Conservation (phyloP, 2,797 vertebrate species). For the Pangasius djambal region DNA sequence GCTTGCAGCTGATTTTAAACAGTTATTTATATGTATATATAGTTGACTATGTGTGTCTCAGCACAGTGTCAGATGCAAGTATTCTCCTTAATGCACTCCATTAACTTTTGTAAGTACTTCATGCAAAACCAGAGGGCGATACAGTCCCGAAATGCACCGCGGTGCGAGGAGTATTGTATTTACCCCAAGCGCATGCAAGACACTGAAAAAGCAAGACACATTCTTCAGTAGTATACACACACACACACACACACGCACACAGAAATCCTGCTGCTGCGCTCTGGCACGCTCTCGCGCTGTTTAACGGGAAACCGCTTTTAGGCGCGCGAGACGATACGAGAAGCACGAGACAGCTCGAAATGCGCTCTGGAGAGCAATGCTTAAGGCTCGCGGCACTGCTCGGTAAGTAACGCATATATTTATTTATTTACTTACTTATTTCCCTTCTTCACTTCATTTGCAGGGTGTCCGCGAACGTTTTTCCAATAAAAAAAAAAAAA, state of each 20-base stretch:
- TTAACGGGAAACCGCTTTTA: neutral
- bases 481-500: neutral
- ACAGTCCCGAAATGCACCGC: neutral
- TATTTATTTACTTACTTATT: neutral
- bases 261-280: neutral
- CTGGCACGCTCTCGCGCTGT: neutral
- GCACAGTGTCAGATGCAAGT: neutral
- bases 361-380: slow-evolving; percentile 38
- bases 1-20: neutral
- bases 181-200: neutral
- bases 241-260: neutral
- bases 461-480: neutral
- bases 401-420: slow-evolving; percentile 22
- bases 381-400: slow-evolving; percentile 35
- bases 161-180: too few species aligned
- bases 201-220: neutral
- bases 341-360: slow-evolving; percentile 12
- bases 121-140: neutral
- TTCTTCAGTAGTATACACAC: neutral
- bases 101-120: neutral
- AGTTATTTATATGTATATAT: too few species aligned
- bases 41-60: neutral
- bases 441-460: neutral
- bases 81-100: neutral
- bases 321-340: neutral